A percentile compares a stretch with the other conserved stretches of the same genome.
Evolutionary conservation across 2,113 vertebrate species (phyloP).

Genomic region (Macroglossus sobrinus): DNA sequence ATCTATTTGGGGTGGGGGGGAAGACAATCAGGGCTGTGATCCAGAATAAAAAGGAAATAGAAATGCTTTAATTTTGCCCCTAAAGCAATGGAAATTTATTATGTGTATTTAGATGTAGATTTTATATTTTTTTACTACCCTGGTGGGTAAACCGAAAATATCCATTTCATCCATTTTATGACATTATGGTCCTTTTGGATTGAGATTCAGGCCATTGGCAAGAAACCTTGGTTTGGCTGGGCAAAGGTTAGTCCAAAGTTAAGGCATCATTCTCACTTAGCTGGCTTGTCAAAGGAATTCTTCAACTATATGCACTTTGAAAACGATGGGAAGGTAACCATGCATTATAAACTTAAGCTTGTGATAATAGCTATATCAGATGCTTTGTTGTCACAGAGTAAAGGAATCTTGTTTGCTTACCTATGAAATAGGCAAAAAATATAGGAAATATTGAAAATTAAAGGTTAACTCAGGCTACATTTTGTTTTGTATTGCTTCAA

Average conservation of each 20-base stretch:
- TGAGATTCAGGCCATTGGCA: conserved; percentile 34
- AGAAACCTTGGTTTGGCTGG: conserved; percentile 13
- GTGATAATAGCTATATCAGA: background rate
- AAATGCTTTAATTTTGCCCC: conserved; percentile 53
- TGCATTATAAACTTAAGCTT: conserved; percentile 29
- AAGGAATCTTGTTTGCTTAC: background rate
- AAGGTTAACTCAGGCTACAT: background rate
- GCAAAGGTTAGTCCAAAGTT: conserved; percentile 53
- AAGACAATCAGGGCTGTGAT: background rate
- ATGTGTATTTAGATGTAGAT: conserved; percentile 27
- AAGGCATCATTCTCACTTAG: background rate
- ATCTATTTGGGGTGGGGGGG: background rate
- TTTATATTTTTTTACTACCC: conserved; percentile 60
- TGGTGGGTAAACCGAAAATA: conserved; percentile 47
- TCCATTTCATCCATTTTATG: conserved; percentile 27
- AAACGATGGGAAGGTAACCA: background rate
- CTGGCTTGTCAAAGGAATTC: background rate
- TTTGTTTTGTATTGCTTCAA: background rate
- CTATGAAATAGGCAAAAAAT: background rate
- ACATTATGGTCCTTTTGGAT: background rate
- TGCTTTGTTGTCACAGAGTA: background rate
- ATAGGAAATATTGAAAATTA: background rate
- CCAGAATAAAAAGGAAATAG: conserved; percentile 47
- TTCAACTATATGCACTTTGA: background rate
- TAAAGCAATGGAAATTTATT: conserved; percentile 59